phyloP scores from a whole-genome alignment of 2,113 vertebrate genomes.

The Labeo catla region DNA sequence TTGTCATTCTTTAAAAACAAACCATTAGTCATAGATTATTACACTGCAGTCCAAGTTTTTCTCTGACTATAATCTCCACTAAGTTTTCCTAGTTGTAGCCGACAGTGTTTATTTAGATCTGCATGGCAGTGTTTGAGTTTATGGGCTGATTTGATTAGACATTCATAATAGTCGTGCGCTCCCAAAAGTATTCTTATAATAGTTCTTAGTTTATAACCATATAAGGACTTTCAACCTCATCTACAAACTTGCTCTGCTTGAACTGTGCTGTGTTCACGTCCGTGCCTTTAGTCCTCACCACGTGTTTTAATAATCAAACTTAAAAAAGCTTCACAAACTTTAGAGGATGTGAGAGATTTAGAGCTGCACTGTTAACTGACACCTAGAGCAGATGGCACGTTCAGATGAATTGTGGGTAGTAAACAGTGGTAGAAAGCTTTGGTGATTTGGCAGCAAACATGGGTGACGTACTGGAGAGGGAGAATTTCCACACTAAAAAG shows the following conservation, averaged over 20 bases:
- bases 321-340: constrained; percentile 28
- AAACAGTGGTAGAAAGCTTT: neutral
- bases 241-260: neutral
- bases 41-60: neutral
- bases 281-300: constrained; percentile 9
- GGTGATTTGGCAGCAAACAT: neutral
- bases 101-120: neutral
- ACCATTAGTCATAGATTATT: neutral
- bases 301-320: neutral
- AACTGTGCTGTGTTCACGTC: constrained; percentile 9
- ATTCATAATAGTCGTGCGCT: neutral
- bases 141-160: neutral
- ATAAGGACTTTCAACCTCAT: constrained; percentile 9
- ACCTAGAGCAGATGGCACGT: constrained; percentile 16
- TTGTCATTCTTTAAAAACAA: constrained; percentile 26
- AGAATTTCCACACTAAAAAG: neutral
- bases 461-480: neutral
- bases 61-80: neutral
- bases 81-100: neutral
- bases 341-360: constrained; percentile 35
- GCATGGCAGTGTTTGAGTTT: neutral
- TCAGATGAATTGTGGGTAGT: constrained; percentile 10
- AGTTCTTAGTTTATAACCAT: constrained; percentile 35
- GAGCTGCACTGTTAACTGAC: constrained; percentile 28
- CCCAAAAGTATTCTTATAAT: constrained; percentile 14